Evolutionary conservation across 2,888 invertebrate genomes (phyloP).

Genomic region (Campoplex capitator): DNA sequence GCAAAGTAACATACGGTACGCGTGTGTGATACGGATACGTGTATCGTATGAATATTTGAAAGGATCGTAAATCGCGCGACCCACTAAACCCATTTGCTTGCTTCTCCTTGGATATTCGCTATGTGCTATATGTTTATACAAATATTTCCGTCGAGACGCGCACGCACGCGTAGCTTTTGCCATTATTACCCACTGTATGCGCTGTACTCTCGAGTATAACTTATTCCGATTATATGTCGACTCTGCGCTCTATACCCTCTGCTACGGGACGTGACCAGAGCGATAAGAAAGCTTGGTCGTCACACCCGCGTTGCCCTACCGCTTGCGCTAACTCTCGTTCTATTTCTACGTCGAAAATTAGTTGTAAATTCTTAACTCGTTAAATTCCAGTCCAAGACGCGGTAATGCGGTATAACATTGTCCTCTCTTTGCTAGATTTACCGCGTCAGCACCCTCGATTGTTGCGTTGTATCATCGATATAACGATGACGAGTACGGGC

Average conservation of each 20-base stretch:
- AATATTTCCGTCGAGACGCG: neutral
- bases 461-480: neutral
- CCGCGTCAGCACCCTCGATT: too few species aligned
- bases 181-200: slow-evolving; percentile 19
- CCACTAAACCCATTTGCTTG: slow-evolving; percentile 45
- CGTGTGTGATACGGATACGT: slow-evolving; percentile 45
- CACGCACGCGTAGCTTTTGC: neutral
- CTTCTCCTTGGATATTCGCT: neutral
- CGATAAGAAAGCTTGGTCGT: slow-evolving; percentile 36
- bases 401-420: neutral
- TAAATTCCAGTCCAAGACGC: neutral
- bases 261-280: neutral
- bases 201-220: slow-evolving; percentile 8
- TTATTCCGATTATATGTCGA: neutral
- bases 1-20: neutral
- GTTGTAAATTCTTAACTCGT: neutral
- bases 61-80: slow-evolving; percentile 59
- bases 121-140: neutral
- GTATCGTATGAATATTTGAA: slow-evolving; percentile 62
- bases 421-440: too few species aligned
- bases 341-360: slow-evolving; percentile 34
- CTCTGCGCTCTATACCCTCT: neutral
- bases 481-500: too few species aligned
- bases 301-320: slow-evolving; percentile 40
- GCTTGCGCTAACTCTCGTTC: slow-evolving; percentile 37